A percentile compares a stretch with the other conserved stretches of the same genome.
phyloP scores from a whole-genome alignment of 2,113 vertebrate species.

The Spea bombifrons region DNA sequence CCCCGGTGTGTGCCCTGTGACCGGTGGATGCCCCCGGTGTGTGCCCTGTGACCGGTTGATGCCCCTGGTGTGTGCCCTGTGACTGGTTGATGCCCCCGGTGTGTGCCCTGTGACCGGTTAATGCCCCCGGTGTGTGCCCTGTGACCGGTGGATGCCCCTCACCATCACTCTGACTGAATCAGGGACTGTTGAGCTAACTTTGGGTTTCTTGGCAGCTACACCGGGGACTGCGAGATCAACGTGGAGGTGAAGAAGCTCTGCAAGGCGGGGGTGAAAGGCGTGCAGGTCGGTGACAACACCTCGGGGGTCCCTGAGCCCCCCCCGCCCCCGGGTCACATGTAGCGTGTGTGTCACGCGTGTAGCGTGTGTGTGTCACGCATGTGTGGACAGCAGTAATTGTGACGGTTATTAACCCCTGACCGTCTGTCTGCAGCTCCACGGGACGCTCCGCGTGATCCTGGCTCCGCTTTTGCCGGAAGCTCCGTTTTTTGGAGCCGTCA shows the following conservation, averaged over 20 bases:
- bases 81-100: no score
- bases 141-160: no score
- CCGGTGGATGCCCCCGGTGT: no score
- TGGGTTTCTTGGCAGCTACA: constrained; percentile 70
- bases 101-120: no score
- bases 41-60: no score
- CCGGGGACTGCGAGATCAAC: constrained; percentile 86
- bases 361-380: background rate
- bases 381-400: background rate
- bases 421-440: constrained; percentile 71
- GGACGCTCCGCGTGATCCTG: constrained; percentile 83
- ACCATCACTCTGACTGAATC: no score
- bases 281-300: constrained; percentile 69
- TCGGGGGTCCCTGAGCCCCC: no score
- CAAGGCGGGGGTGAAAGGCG: constrained; percentile 81
- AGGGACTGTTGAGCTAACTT: no score
- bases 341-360: background rate
- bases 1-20: no score
- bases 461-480: constrained; percentile 81
- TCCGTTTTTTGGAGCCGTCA: constrained; percentile 89
- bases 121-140: no score
- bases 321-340: background rate
- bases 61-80: no score
- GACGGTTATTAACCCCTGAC: background rate
- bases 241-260: constrained; percentile 78